Conservation (phyloP, 2,113 vertebrate genomes). For the Glaucomys volans region DNA sequence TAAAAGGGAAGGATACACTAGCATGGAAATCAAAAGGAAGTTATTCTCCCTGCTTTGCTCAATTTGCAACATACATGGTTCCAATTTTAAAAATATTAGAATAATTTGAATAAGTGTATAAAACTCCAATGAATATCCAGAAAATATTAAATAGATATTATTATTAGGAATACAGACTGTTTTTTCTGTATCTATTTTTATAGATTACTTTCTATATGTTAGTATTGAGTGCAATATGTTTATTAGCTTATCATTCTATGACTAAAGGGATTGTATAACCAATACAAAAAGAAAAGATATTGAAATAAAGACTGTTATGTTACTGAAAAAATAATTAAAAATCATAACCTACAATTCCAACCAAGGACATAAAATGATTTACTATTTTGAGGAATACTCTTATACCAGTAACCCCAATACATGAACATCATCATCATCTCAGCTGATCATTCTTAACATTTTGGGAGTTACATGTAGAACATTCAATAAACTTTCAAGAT, state of each 20-base stretch:
- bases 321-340: conserved; percentile 46
- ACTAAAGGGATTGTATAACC: neutral
- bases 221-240: neutral
- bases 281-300: conserved; percentile 6
- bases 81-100: neutral
- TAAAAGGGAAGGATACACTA: neutral
- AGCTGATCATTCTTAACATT: neutral
- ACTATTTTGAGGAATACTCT: neutral
- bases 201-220: neutral
- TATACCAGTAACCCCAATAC: neutral
- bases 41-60: neutral
- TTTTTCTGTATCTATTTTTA: conserved; percentile 11
- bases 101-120: neutral
- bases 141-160: neutral
- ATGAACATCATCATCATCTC: neutral
- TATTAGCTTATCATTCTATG: neutral
- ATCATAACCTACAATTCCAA: neutral
- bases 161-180: neutral
- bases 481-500: neutral
- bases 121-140: neutral
- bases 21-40: neutral
- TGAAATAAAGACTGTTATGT: neutral
- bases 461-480: neutral
- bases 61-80: neutral
- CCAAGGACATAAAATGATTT: neutral